phyloP scores from a whole-genome alignment of 2,797 vertebrate genomes.

The Pantherophis vulpinus region DNA sequence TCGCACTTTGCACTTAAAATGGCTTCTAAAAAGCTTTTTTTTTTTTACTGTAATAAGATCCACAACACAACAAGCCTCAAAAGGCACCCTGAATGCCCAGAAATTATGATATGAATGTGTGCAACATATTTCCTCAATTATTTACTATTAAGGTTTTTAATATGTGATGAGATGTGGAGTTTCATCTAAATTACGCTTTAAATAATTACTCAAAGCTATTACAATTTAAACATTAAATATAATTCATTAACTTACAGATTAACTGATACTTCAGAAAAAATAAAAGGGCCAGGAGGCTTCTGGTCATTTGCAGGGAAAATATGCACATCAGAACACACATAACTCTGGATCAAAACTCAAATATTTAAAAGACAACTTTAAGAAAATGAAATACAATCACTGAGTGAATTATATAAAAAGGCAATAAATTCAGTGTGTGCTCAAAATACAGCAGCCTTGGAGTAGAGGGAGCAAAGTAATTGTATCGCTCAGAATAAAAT shows the following conservation, averaged over 20 bases:
- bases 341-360: slow-evolving; percentile 5
- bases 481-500: slow-evolving; percentile 15
- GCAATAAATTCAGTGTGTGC: background rate
- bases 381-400: background rate
- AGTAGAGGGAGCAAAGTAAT: slow-evolving; percentile 15
- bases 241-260: background rate
- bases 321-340: background rate
- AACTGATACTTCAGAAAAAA: background rate
- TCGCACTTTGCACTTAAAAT: slow-evolving; percentile 5
- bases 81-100: background rate
- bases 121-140: background rate
- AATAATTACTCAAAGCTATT: background rate
- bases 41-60: background rate
- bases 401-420: slow-evolving; percentile 5
- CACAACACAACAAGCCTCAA: background rate
- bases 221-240: background rate
- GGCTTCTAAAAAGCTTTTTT: slow-evolving; percentile 8
- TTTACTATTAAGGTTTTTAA: background rate
- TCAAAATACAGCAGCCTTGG: background rate
- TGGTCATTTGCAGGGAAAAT: background rate
- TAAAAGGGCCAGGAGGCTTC: background rate
- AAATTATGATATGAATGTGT: background rate
- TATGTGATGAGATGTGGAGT: background rate
- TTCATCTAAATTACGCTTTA: background rate
- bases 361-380: slow-evolving; percentile 17